Evolutionary conservation across 2,113 vertebrate species (phyloP).

Genomic region (Cygnus atratus): DNA sequence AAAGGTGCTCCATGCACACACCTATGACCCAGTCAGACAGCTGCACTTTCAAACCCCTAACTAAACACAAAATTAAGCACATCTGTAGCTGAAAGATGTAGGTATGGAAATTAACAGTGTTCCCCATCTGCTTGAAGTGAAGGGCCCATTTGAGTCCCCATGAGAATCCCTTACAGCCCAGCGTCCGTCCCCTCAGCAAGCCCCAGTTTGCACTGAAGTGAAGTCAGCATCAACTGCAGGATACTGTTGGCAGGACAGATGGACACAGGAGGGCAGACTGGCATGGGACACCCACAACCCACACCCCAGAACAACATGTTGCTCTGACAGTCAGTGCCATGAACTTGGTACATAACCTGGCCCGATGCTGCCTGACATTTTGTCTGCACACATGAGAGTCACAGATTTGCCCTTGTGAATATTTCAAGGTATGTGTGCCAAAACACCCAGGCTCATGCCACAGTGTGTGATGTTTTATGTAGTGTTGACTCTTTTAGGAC

Average conservation of each 20-base stretch:
- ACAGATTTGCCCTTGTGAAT: fast-evolving
- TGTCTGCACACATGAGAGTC: not conserved
- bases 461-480: not conserved
- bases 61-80: not conserved
- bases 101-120: not conserved
- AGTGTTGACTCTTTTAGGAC: not conserved
- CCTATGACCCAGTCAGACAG: not conserved
- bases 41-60: not conserved
- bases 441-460: not conserved
- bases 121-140: not conserved
- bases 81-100: not conserved
- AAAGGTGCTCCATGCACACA: not conserved
- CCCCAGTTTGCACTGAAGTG: not conserved
- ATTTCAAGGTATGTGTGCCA: not conserved
- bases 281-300: not conserved
- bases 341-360: fast-evolving
- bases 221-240: not conserved
- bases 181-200: fast-evolving
- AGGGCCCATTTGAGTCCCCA: fast-evolving
- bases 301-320: not conserved
- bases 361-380: fast-evolving
- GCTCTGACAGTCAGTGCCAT: fast-evolving
- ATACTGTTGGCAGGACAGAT: not conserved
- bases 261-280: not conserved
- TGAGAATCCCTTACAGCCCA: fast-evolving